These are phyloP conservation scores for Spatula versicolor DNA, from an alignment of 2,797 vertebrate species.

Conservation along the genomic window DNA sequence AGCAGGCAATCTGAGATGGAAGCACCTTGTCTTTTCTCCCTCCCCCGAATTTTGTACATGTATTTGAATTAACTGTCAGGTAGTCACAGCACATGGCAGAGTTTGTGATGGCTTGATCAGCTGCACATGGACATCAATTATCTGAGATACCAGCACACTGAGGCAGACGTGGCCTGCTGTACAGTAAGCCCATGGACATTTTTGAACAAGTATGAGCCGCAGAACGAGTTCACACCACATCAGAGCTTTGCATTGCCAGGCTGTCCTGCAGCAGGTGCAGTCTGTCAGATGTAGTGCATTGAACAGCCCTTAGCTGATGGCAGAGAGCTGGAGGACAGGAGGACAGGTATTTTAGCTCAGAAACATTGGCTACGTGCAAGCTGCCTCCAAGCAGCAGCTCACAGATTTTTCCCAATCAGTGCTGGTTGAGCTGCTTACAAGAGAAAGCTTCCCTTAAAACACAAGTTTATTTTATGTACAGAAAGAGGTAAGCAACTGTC, in stretches of 20 bases:
- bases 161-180: neutral
- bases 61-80: neutral
- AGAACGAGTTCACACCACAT: neutral
- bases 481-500: neutral
- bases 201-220: neutral
- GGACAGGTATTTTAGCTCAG: neutral
- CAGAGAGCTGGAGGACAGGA: neutral
- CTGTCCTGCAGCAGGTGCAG: neutral
- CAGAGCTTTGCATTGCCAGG: neutral
- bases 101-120: neutral
- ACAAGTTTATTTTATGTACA: neutral
- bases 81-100: neutral
- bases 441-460: neutral
- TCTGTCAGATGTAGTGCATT: neutral
- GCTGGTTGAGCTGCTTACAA: neutral
- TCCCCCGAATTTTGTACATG: rapidly evolving
- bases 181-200: too few relatives aligned
- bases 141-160: rapidly evolving
- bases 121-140: neutral
- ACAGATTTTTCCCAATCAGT: neutral
- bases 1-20: neutral
- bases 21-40: neutral
- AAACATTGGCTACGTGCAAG: neutral
- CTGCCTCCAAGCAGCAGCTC: neutral
- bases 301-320: neutral